Base-by-base conservation (phyloP, 2,888 invertebrate species). In the Agrilus cyanescens region DNA sequence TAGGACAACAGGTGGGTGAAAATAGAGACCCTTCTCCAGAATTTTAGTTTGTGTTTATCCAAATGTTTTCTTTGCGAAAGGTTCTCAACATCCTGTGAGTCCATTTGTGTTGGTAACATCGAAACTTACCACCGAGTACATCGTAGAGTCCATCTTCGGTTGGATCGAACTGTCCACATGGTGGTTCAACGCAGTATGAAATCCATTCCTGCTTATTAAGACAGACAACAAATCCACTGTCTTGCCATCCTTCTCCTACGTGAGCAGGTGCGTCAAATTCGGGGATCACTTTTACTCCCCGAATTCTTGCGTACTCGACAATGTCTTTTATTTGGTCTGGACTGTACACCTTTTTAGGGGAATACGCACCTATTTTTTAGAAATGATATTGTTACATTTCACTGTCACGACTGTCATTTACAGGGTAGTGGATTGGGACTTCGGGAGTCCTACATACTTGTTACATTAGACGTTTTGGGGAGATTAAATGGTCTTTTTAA, bases 211-310 rank as follows among this genome's bases (percentile, higher is more conserved):
- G 78, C n/a, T 77, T 77, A 67, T 80, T 78, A 54, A 80, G 78
- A 62, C 81, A 82, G 14, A 76, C 76, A 2, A 80, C 77, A 54
- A 79, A 73, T 41, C 69, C 73, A 36, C 76, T 76, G 48, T 76
- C 74, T 64, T 87, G 85, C 86, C 86, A 87, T 16, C 87, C 87
- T 61, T 86, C 85, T 35, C 88, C 87, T 12, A 87, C 86, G 61
- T 90, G 90, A 46, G 89, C 88, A 1, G 93, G 93, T 41, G 88
- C 87, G 63, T 93, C 91, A 57, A 91, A 85, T 69, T 95, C 95
- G 0, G 94, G 93, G 56, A 95, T 61, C 8, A 95, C 82, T 32
- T 89, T 75, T 41, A 95, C 80, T 0, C 94, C 95, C 37, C 88
- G 73, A 25, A 74, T 68, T 13, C 77, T 63, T 0, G 79, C 89